Conservation (phyloP, 2,797 vertebrate genomes). For the Cossypha niveicapilla region DNA sequence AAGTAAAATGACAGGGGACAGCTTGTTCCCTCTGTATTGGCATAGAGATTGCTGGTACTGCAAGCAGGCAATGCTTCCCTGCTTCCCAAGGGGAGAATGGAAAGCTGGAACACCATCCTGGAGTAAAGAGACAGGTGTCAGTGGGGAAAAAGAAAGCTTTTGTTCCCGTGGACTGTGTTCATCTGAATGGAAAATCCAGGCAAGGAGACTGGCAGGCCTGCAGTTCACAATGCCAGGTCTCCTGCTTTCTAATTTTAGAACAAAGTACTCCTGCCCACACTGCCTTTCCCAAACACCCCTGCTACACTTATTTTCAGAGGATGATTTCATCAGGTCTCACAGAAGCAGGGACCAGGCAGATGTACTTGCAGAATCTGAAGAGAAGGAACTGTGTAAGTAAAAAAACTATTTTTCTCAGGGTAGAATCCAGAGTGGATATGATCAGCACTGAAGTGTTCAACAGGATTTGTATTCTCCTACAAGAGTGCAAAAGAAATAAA, state of each 20-base stretch:
- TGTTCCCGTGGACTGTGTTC: constrained; percentile 7
- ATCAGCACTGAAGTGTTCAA: neutral
- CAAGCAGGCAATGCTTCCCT: neutral
- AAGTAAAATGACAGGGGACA: neutral
- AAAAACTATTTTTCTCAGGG: neutral
- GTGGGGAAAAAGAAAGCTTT: neutral
- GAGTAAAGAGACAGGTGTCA: constrained; percentile 28
- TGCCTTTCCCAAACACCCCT: neutral
- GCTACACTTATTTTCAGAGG: neutral
- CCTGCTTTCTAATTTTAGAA: constrained; percentile 40
- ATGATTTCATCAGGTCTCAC: constrained; percentile 1
- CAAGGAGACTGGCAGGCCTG: neutral
- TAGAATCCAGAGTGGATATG: neutral
- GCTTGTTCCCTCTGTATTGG: neutral
- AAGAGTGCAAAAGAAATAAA: neutral
- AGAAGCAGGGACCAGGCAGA: neutral
- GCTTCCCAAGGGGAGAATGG: neutral
- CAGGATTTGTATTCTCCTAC: neutral
- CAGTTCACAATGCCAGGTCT: constrained; percentile 13
- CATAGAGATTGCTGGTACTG: neutral
- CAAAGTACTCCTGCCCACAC: neutral
- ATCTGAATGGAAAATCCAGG: constrained; percentile 49
- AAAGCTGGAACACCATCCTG: constrained; percentile 23
- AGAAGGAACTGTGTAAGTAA: neutral
- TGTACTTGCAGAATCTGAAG: neutral